These are phyloP conservation scores for Diachrysia chrysitis DNA, from an alignment of 2,888 invertebrate genomes.

Conservation along the genomic window DNA sequence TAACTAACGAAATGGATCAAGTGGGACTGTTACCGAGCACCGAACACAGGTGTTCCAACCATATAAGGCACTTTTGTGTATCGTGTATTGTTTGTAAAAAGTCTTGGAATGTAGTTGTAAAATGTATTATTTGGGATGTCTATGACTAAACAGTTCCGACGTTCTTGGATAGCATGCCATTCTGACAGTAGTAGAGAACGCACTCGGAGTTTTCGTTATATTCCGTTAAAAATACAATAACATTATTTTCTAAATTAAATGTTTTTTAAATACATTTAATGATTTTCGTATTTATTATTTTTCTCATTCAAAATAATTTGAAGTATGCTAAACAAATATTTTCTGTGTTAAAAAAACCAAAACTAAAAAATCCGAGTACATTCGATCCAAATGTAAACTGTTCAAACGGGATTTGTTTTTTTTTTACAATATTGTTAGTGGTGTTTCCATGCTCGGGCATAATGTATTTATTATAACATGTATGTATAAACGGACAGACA, in stretches of 20 bases:
- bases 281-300: no score
- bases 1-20: slow-evolving; percentile 58
- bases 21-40: slow-evolving; percentile 72
- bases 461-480: slow-evolving; percentile 70
- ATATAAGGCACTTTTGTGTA: slow-evolving; percentile 58
- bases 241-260: no score
- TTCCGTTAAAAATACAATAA: neutral
- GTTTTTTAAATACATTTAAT: no score
- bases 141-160: slow-evolving; percentile 25
- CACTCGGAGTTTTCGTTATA: slow-evolving; percentile 11
- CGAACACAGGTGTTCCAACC: slow-evolving; percentile 60
- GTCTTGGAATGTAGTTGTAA: slow-evolving; percentile 28
- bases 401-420: slow-evolving; percentile 26
- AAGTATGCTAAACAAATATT: no score
- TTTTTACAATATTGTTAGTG: slow-evolving; percentile 67
- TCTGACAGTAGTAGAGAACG: slow-evolving; percentile 26
- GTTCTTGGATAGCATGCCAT: slow-evolving; percentile 46
- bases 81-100: slow-evolving; percentile 31
- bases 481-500: slow-evolving; percentile 75
- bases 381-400: slow-evolving; percentile 13
- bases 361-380: slow-evolving; percentile 29
- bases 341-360: neutral
- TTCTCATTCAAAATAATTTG: no score
- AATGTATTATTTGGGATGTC: slow-evolving; percentile 34
- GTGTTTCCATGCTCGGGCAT: slow-evolving; percentile 75